phyloP scores from a whole-genome alignment of 2,113 vertebrate species.

The Mobula hypostoma region DNA sequence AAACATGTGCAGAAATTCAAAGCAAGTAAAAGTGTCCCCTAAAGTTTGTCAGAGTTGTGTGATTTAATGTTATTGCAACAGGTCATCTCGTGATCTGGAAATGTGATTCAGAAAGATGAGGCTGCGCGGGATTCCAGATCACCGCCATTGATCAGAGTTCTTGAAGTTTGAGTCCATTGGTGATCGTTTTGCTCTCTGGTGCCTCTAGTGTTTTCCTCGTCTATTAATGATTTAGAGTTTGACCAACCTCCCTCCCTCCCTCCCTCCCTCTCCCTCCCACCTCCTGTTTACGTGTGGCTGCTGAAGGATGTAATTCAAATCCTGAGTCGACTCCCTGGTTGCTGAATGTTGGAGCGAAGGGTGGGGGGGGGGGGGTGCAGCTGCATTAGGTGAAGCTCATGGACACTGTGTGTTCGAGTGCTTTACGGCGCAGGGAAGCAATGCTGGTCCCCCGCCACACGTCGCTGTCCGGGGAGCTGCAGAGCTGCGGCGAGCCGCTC shows the following conservation, averaged over 20 bases:
- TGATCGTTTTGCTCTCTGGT: neutral
- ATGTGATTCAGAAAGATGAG: neutral
- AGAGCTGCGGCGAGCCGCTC: slow-evolving; percentile 90
- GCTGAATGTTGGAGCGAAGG: neutral
- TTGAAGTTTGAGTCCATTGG: slow-evolving; percentile 24
- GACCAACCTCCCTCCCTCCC: slow-evolving; percentile 27
- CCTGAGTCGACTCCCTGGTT: slow-evolving; percentile 62
- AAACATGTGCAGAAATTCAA: neutral
- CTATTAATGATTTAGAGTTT: slow-evolving; percentile 23
- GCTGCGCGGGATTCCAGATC: neutral
- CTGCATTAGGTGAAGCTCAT: slow-evolving; percentile 93
- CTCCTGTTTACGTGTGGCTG: slow-evolving; percentile 8
- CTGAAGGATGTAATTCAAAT: slow-evolving; percentile 52
- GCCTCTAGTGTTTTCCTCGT: neutral
- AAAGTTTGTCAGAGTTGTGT: slow-evolving; percentile 29
- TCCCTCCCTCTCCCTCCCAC: slow-evolving; percentile 30
- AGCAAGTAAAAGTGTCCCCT: neutral
- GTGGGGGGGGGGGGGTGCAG: neutral
- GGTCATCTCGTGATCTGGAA: slow-evolving; percentile 8
- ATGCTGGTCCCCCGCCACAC: slow-evolving; percentile 98
- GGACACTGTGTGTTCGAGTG: slow-evolving; percentile 97
- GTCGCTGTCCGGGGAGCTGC: slow-evolving; percentile 91
- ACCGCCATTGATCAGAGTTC: neutral
- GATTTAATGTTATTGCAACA: slow-evolving; percentile 36
- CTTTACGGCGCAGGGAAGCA: slow-evolving; percentile 91